A percentile compares a stretch with the other conserved stretches of the same genome.
Evolutionary conservation across 2,113 vertebrate genomes (phyloP).

Genomic region (Lathamus discolor): DNA sequence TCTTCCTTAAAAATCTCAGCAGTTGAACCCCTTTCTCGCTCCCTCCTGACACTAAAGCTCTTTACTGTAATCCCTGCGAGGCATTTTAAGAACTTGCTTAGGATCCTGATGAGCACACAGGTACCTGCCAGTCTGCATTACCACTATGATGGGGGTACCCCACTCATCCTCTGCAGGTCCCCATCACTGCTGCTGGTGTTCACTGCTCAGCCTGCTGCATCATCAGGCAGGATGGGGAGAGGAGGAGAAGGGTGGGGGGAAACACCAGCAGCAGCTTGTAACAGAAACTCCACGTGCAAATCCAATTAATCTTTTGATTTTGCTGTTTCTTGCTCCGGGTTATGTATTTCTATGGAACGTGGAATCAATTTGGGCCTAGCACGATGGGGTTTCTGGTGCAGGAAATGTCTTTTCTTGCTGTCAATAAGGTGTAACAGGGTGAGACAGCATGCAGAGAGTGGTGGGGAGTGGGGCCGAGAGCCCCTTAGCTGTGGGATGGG

Average conservation of each 20-base stretch:
- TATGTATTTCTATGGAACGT: constrained; percentile 49
- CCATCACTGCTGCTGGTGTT: neutral
- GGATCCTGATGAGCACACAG: neutral
- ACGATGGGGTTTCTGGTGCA: rapidly evolving
- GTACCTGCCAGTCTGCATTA: neutral
- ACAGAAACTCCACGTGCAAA: constrained; percentile 28
- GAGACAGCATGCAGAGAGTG: neutral
- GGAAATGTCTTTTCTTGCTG: neutral
- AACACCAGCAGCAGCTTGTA: neutral
- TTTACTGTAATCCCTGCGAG: constrained; percentile 38
- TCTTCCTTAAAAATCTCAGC: constrained; percentile 1
- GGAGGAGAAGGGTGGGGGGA: neutral
- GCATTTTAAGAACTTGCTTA: neutral
- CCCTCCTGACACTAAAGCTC: constrained; percentile 20
- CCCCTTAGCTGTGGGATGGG: rapidly evolving
- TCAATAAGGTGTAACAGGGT: neutral
- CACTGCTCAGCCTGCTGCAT: neutral
- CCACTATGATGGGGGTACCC: neutral
- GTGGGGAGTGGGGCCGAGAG: neutral
- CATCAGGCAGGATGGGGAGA: neutral
- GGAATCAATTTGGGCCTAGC: constrained; percentile 22
- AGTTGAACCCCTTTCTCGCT: neutral
- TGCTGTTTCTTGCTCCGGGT: constrained; percentile 18
- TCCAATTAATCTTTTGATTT: constrained; percentile 62
- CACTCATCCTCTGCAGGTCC: neutral